Base-by-base conservation (phyloP, 2,888 invertebrate species). In the Resseliella maxima region DNA sequence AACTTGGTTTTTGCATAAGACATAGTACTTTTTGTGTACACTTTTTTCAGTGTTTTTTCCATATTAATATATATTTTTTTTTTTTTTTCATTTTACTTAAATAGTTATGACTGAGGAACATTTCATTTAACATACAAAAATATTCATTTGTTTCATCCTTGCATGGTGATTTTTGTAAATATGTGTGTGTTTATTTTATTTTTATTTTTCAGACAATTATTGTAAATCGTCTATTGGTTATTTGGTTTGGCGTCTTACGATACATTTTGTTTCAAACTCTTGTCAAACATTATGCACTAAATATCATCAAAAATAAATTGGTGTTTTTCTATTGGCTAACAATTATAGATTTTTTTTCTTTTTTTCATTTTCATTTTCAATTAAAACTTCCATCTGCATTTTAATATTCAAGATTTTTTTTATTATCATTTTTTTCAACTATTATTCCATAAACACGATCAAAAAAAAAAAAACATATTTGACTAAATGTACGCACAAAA, bases 281-380 rank as follows among this genome's bases (percentile, higher is more conserved):
- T 10, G 24, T 59, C 59, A 50, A 50, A 12, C 50, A 59, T 59
- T 24, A 24, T 59, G 3, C 12, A 3, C 3, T 59, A 59, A 59
- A 59, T 59, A 59, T 59, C 59, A 59, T 59, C 59, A 59, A 59
- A 59, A 59, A 59, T 59, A 59, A n/a, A 59, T 59, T 59, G 59
- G 59, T 59, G 59, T 59, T 59, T 59, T 59, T 3, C 59, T 59
- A 59, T 59, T 10, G 10, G 24, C 46, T 18, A 59, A 6, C 2
- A 50, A 59, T 24, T 24, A 59, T 59, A 24, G 5, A 18, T 50
- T 50, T 50, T 41, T 41, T 41, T 41, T 41, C 5, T 8, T 41
- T 41, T 41, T 18, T 59, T 10, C 1, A 59, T 10, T 8, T 59
- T 59, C 21, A 50, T 50, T n/a, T 59, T 59, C 24, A 59, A 24